Percentiles rank a stretch among this genome's conserved stretches.
Conservation (phyloP, 2,888 invertebrate species). For the Amaurobius ferox region DNA sequence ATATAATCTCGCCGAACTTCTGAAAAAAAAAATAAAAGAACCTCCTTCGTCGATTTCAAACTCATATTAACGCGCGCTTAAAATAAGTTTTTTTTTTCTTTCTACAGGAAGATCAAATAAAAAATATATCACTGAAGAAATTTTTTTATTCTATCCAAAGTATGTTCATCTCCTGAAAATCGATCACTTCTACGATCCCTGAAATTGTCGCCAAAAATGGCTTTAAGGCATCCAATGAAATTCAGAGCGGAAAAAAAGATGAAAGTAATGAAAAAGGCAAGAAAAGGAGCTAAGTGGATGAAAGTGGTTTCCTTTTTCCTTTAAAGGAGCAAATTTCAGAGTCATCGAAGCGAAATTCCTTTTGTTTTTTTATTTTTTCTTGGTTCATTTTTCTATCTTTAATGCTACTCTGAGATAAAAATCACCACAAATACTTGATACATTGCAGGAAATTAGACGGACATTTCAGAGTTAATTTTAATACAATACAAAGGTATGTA, state of each 20-base stretch:
- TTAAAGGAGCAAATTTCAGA: constrained; percentile 68
- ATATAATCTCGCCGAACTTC: constrained; percentile 48
- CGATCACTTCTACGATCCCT: constrained; percentile 60
- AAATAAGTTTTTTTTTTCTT: constrained; percentile 41
- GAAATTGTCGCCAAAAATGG: constrained; percentile 70
- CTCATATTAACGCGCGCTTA: constrained; percentile 67
- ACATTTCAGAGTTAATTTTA: constrained; percentile 27
- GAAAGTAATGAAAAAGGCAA: constrained; percentile 64
- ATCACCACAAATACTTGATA: constrained; percentile 54
- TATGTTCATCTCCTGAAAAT: constrained; percentile 65
- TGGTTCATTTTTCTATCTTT: constrained; percentile 39
- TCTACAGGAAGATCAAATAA: constrained; percentile 53
- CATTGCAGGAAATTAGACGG: constrained; percentile 51
- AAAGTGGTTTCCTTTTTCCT: constrained; percentile 70
- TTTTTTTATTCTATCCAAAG: constrained; percentile 43
- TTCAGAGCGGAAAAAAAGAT: constrained; percentile 46
- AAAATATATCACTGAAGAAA: constrained; percentile 43
- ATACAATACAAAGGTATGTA: too few relatives aligned
- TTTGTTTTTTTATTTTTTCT: constrained; percentile 56
- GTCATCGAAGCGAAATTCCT: constrained; percentile 58
- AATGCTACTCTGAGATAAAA: constrained; percentile 32
- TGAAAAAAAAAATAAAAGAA: constrained; percentile 31
- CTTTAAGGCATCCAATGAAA: constrained; percentile 70
- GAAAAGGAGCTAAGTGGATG: constrained; percentile 69
- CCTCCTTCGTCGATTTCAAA: constrained; percentile 53